Base-by-base conservation (phyloP, 2,797 vertebrate species). In the Sus cebifrons region DNA sequence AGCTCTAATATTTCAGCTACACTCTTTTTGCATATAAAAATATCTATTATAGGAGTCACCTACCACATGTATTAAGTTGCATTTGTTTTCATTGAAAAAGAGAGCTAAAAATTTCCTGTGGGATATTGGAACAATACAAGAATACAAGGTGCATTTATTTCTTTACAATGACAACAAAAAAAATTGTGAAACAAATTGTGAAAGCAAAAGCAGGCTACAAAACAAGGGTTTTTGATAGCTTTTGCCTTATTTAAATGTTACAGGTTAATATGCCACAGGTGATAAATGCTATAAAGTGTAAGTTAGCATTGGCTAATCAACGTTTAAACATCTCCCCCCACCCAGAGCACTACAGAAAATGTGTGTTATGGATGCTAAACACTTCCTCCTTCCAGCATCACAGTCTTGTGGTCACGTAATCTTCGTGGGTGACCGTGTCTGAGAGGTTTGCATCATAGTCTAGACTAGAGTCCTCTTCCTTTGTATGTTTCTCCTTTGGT, bases 341-440 rank as follows among this genome's bases (percentile, higher is more conserved):
- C 78, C 91, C 75, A 89, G 97, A 97, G 92, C 97, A 96, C 95
- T 98, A 96, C 94, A 96, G 98, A 96, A 98, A 98, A 98, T 98
- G 98, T 94, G 96, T 97, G 96, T 97, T 97, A 97, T 71, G 96
- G 36, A 71, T 1, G 84, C 52, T 32, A 89, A 96, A 92, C 58
- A 16, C 91, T 97, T 73, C 62, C 87, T 92, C 18, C n/a, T 83
- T 85, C 88, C 62, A 86, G 87, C 88, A 96, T 99, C 98, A 99
- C 98, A 99, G 98, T 96, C 98, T 98, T 0, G 99, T 99, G 95
- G 98, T 98, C 96, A 99, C 98, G 23, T 98, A 98, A 92, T 98
- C 98, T 64, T 98, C 98, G 20, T 98, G 98, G 97, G 97, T 58
- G 87, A 97, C 84, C 36, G 98, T 97, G 96, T 98, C 98, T 1